Conservation (phyloP, 2,888 invertebrate genomes). For the Parnassius apollo region DNA sequence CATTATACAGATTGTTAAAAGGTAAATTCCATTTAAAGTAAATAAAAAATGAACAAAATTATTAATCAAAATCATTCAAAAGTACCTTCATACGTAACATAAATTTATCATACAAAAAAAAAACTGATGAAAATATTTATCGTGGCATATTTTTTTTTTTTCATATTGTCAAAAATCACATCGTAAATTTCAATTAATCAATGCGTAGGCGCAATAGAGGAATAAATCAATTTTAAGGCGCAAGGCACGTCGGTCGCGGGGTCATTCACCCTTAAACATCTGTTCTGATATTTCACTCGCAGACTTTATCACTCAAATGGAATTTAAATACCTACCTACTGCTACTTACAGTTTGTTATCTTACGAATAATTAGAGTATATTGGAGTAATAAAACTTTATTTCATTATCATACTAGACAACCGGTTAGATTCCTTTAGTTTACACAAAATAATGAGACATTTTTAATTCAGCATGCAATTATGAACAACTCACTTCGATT, state of each 20-base stretch:
- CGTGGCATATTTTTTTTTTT: slow-evolving; percentile 28
- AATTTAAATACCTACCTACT: slow-evolving; percentile 42
- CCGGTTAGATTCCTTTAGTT: neutral
- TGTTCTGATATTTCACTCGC: slow-evolving; percentile 73
- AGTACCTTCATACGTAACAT: too few relatives aligned
- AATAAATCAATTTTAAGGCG: slow-evolving; percentile 53
- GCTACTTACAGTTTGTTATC: slow-evolving; percentile 40
- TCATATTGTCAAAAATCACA: slow-evolving; percentile 42
- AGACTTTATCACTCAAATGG: slow-evolving; percentile 59
- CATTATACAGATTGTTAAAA: too few relatives aligned
- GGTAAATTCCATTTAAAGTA: too few relatives aligned
- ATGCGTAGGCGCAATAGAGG: slow-evolving; percentile 55
- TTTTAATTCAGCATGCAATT: too few relatives aligned
- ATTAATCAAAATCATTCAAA: too few relatives aligned
- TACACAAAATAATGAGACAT: neutral
- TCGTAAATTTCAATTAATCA: slow-evolving; percentile 42
- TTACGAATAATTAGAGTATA: slow-evolving; percentile 39
- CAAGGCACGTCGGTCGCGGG: slow-evolving; percentile 46
- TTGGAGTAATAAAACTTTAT: slow-evolving; percentile 27
- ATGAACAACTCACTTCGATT: too few relatives aligned
- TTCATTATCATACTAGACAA: slow-evolving; percentile 9
- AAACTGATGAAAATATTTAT: neutral
- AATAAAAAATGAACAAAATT: too few relatives aligned
- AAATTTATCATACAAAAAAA: too few relatives aligned
- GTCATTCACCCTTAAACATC: slow-evolving; percentile 73